Evolutionary conservation across 2,888 invertebrate species (phyloP), one percentile per base, ranked within the genome.

Genomic region (Tholera decimalis): DNA sequence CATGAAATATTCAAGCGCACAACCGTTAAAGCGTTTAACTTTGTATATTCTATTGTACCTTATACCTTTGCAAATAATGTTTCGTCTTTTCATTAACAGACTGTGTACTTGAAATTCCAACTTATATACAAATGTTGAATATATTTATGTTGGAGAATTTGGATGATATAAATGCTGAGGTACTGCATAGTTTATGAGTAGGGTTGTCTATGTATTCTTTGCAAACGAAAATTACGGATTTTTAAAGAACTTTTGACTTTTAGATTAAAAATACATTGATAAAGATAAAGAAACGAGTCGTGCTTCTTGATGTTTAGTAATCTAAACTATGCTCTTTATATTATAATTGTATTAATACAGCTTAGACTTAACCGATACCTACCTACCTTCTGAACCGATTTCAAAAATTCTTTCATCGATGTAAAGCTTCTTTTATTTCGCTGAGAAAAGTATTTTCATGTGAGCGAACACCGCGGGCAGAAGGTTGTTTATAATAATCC

Each of bases 1-100:
- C 73, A 50, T 73, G 55, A 72, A 56, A 63, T 70, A 76, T 73
- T 46, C 58, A 59, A 33, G 72, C 43, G 46, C 43, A 56, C 73
- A 71, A 55, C 35, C 50, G 54, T 44, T 69, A 15, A 43, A 58
- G 39, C 39, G 57, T 69, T 70, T 62, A 46, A 70, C 54, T 46
- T 50, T 62, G 57, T 62, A 11, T 70, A 20, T 46, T 57, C 57
- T n/a, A n/a, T n/a, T n/a, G n/a, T n/a, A n/a, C n/a, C n/a, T n/a
- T n/a, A n/a, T n/a, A 58, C 71, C 57, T 73, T 62, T 7, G 41
- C 44, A 55, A 76, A 77, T 71, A 59, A 50, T 39, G 39, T 35
- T 50, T 50, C 30, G 47, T 41, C 58, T 59, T 77, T 77, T 73
- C 58, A 64, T 64, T 53, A 49, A 2, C 28, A 35, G 41, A 26